These are phyloP conservation scores for Orthosia gracilis DNA, from an alignment of 2,888 invertebrate genomes.

Conservation along the genomic window DNA sequence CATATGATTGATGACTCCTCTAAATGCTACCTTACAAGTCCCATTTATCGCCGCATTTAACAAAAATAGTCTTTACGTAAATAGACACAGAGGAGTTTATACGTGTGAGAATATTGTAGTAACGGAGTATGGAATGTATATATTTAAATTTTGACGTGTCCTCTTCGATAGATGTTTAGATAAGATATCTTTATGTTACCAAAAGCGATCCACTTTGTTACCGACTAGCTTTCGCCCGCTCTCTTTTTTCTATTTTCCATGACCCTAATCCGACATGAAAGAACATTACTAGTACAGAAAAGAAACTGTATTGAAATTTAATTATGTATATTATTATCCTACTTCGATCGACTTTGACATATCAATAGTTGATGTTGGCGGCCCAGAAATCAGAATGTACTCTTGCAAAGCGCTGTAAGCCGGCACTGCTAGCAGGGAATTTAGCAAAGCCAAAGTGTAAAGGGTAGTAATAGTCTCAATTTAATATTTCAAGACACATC, in stretches of 20 bases:
- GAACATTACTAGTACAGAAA: background rate
- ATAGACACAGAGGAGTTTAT: constrained; percentile 11
- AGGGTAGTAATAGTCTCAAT: too few species aligned
- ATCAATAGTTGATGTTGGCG: background rate
- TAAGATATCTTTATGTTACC: constrained; percentile 64
- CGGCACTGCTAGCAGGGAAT: background rate
- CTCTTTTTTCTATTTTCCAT: constrained; percentile 11
- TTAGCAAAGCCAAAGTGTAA: too few species aligned
- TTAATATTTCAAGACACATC: too few species aligned
- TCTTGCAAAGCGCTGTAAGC: background rate
- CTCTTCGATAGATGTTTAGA: constrained; percentile 73
- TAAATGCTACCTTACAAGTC: constrained; percentile 45
- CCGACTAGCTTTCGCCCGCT: constrained; percentile 31
- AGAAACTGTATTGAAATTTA: background rate
- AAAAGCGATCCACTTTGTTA: constrained; percentile 55
- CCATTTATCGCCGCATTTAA: constrained; percentile 16
- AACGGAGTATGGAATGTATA: constrained; percentile 67
- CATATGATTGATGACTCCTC: constrained; percentile 77
- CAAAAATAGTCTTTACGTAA: constrained; percentile 30
- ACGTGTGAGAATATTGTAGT: constrained; percentile 30
- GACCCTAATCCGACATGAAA: constrained; percentile 9
- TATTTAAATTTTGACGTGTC: constrained; percentile 73
- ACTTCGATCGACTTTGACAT: background rate
- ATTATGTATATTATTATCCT: background rate
- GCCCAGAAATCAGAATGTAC: background rate